Percentiles rank a stretch among this genome's conserved stretches.
Evolutionary conservation across 2,797 vertebrate species (phyloP).

Genomic region (Lacerta agilis): DNA sequence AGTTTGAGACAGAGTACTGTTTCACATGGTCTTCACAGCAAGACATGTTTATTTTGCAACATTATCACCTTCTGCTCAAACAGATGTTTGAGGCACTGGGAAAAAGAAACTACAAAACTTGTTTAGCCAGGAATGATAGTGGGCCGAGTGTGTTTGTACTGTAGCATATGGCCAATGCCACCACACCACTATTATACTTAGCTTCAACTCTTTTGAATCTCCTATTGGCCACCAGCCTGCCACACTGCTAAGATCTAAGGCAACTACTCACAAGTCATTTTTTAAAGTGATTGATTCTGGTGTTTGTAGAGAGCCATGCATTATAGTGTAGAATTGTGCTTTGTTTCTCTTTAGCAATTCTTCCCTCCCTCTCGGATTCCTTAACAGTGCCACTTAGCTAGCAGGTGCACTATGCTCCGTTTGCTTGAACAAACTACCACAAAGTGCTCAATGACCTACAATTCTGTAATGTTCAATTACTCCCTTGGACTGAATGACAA

Average conservation of each 20-base stretch:
- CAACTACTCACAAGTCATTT: conserved; percentile 29
- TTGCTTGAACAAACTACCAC: conserved; percentile 65
- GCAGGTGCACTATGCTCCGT: conserved; percentile 22
- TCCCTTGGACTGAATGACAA: conserved; percentile 65
- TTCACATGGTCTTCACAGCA: background rate
- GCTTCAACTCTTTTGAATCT: background rate
- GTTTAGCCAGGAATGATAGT: background rate
- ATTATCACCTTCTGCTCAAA: background rate
- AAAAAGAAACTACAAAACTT: background rate
- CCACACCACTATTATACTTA: background rate
- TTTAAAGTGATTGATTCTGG: conserved; percentile 52
- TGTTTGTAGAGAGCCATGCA: conserved; percentile 46
- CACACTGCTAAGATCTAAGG: background rate
- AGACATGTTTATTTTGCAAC: background rate
- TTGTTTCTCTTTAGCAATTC: conserved; percentile 60
- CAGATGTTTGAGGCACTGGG: background rate
- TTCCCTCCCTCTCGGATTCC: conserved; percentile 54
- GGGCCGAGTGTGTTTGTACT: background rate
- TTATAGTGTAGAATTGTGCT: conserved; percentile 46
- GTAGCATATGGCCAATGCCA: background rate
- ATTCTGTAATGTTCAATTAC: conserved; percentile 68
- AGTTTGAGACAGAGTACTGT: background rate
- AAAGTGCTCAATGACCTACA: conserved; percentile 70
- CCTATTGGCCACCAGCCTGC: background rate
- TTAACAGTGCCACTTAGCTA: conserved; percentile 57